phyloP scores from a whole-genome alignment of 2,888 invertebrate genomes.

The Blastobasis adustella region DNA sequence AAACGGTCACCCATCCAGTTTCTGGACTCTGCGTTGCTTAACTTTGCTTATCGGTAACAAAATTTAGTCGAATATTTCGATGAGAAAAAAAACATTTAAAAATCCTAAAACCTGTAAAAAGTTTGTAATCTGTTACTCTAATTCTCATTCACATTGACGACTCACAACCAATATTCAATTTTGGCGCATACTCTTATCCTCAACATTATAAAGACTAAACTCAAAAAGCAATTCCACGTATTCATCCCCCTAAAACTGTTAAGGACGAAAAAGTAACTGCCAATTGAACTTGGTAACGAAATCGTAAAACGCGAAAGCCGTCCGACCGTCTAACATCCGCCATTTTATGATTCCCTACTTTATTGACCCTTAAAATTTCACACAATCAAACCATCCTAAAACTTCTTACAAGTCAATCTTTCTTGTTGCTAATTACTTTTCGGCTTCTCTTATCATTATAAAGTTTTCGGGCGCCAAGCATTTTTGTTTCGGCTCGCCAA shows the following conservation, averaged over 20 bases:
- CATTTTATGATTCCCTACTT: slow-evolving; percentile 12
- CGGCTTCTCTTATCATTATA: slow-evolving; percentile 18
- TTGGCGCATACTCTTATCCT: too few relatives aligned
- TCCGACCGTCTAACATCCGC: slow-evolving; percentile 10
- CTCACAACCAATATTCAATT: too few relatives aligned
- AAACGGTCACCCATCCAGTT: too few relatives aligned
- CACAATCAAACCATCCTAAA: slow-evolving; percentile 18
- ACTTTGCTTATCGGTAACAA: too few relatives aligned
- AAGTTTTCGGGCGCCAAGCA: slow-evolving; percentile 15
- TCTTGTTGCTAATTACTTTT: slow-evolving; percentile 21
- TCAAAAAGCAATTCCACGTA: neutral
- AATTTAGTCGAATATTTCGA: too few relatives aligned
- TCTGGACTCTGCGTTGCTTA: too few relatives aligned
- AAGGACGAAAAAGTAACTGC: slow-evolving; percentile 7
- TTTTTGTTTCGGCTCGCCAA: neutral
- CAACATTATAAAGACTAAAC: too few relatives aligned
- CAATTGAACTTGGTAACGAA: slow-evolving; percentile 13
- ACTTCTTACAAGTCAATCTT: slow-evolving; percentile 18
- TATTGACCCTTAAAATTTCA: slow-evolving; percentile 25
- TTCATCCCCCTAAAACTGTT: slow-evolving; percentile 6
- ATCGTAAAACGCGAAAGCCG: slow-evolving; percentile 13
- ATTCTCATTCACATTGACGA: too few relatives aligned
- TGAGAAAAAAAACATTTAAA: too few relatives aligned
- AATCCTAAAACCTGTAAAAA: too few relatives aligned
- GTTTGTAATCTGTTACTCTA: too few relatives aligned